Base-by-base conservation (phyloP, 2,113 vertebrate species). In the Rhizomys pruinosus region DNA sequence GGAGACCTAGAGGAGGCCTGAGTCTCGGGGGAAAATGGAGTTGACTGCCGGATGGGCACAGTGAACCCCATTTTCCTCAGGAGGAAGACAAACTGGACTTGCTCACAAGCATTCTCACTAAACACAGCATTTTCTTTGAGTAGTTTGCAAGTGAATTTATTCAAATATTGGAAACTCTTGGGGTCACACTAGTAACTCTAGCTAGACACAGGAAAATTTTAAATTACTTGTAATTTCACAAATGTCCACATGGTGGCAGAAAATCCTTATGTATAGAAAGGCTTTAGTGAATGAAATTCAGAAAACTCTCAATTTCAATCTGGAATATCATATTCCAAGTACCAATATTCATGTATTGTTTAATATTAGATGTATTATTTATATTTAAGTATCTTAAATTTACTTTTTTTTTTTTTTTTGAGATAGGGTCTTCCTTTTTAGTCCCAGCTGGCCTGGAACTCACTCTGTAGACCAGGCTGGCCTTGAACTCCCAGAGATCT, bases 241-340 rank as follows among this genome's bases (percentile, higher is more conserved):
- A 90, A 12, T 91, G 92, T 76, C 95, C 98, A 96, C 98, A 55
- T 1, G 98, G 84, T 97, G 98, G 98, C 98, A 98, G 97, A 97
- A 98, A 92, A 97, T 89, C 80, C 92, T 96, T 95, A 64, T n/a
- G 63, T 85, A 77, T 93, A 13, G 68, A 85, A 95, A 81, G 13
- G 22, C 15, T 34, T 1, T 90, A 4, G 4, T 44, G 2, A 20
- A 5, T 52, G 8, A n/a, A 64, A 84, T 37, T 42, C 11, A 85
- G 57, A 57, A 8, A 94, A 15, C 13, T 84, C 90, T 81, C 55
- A 29, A 16, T 86, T 93, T 90, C 84, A 73, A 59, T 91, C 59
- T 92, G 19, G 86, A 94, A 44, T 77, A 32, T 80, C 3, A 15
- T 72, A 59, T 92, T 84, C 25, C 34, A 86, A 22, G 74, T 78